These are phyloP conservation scores for Mastacembelus armatus DNA, from an alignment of 2,797 vertebrate genomes.

Conservation along the genomic window DNA sequence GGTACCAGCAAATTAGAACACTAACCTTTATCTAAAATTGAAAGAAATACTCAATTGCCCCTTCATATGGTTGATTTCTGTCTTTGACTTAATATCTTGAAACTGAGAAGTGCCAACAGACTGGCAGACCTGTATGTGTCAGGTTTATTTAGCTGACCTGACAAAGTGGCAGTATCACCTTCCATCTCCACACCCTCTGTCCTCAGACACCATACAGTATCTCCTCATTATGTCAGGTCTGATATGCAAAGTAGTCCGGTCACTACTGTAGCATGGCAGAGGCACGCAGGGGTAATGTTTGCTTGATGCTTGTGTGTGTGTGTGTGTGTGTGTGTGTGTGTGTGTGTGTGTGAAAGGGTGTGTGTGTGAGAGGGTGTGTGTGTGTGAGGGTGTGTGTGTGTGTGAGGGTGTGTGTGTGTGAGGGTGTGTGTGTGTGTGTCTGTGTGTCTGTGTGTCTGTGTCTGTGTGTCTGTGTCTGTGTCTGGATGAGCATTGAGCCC, in stretches of 20 bases:
- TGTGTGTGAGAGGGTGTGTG: not conserved
- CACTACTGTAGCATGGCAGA: constrained; percentile 46
- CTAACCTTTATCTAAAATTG: not conserved
- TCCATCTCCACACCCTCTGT: constrained; percentile 62
- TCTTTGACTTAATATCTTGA: constrained; percentile 29
- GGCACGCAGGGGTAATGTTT: constrained; percentile 24
- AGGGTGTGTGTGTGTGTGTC: too few relatives aligned
- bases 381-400: constrained; percentile 25
- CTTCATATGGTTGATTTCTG: not conserved
- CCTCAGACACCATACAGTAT: constrained; percentile 59
- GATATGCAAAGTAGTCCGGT: constrained; percentile 65
- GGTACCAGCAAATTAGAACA: not conserved
- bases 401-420: too few relatives aligned
- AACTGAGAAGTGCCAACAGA: constrained; percentile 23
- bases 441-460: not conserved
- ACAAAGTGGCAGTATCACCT: constrained; percentile 58
- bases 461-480: constrained; percentile 17
- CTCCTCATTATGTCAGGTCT: constrained; percentile 66
- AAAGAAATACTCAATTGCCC: too few relatives aligned
- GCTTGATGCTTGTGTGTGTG: not conserved
- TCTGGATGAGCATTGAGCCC: constrained; percentile 32
- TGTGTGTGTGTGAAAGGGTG: constrained; percentile 9
- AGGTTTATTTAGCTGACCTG: constrained; percentile 47
- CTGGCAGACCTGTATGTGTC: constrained; percentile 37
- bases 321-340: constrained; percentile 19